Conservation (phyloP, 37 sponge, comb jelly and placozoan species). For the Aphrocallistes beatrix region DNA sequence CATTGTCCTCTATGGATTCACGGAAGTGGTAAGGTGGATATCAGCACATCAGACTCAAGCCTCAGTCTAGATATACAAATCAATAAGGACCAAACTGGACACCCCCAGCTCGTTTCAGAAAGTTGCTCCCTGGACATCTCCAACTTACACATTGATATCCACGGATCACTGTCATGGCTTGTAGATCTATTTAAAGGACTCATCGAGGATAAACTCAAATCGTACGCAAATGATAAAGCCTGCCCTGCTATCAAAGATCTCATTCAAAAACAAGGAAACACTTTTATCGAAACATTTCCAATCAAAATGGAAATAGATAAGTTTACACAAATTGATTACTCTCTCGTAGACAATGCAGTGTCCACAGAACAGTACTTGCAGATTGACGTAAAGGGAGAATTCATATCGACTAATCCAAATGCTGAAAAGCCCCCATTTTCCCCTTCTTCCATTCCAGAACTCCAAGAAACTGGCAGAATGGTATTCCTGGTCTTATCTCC, state of each 20-base stretch:
- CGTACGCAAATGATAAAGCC: not conserved
- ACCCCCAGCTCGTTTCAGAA: slow-evolving; percentile 40
- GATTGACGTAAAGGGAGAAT: slow-evolving; percentile 65
- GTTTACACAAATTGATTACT: slow-evolving; percentile 47
- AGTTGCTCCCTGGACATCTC: slow-evolving; percentile 60
- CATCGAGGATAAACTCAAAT: not conserved
- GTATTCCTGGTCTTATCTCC: slow-evolving; percentile 62
- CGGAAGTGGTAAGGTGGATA: not conserved
- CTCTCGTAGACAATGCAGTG: slow-evolving; percentile 34
- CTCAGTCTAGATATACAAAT: not conserved
- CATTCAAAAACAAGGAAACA: not conserved
- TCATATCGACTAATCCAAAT: slow-evolving; percentile 29
- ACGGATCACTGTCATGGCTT: slow-evolving; percentile 42
- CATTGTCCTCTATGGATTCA: not conserved
- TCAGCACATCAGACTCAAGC: not conserved
- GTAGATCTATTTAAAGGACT: not conserved
- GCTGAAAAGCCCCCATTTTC: slow-evolving; percentile 61
- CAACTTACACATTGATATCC: slow-evolving; percentile 42
- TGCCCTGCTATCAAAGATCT: not conserved
- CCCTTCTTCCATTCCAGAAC: slow-evolving; percentile 49
- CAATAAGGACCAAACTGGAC: slow-evolving; percentile 47
- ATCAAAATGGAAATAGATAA: slow-evolving; percentile 24
- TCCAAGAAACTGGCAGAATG: slow-evolving; percentile 33
- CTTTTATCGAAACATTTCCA: not conserved
- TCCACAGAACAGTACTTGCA: slow-evolving; percentile 38